Evolutionary conservation across 1,140 invertebrate genomes (phyloP).

Genomic region (Vanessa tameamea): DNA sequence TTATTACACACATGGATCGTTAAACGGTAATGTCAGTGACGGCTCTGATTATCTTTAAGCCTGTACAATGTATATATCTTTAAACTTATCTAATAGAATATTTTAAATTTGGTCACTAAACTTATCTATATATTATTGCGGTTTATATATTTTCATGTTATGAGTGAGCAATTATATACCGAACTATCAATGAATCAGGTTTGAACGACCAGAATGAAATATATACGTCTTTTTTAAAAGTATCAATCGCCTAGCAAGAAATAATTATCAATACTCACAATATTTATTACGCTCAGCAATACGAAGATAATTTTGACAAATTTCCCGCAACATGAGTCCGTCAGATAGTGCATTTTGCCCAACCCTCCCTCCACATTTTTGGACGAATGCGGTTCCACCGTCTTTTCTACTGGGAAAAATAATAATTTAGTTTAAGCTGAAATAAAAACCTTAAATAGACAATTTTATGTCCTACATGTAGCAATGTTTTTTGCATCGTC

Average conservation of each 20-base stretch:
- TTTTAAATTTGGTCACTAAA: too few species aligned
- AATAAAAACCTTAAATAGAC: neutral
- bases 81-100: too few species aligned
- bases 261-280: neutral
- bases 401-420: neutral
- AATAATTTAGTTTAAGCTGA: neutral
- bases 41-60: too few species aligned
- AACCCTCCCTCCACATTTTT: neutral
- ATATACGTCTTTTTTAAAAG: too few species aligned
- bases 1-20: too few species aligned
- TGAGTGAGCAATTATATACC: too few species aligned
- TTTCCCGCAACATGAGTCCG: neutral
- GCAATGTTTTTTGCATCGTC: too few species aligned
- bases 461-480: neutral
- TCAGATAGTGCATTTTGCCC: neutral
- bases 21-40: too few species aligned
- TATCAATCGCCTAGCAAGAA: neutral
- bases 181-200: neutral
- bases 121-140: too few species aligned
- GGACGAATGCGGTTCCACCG: neutral
- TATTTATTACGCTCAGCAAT: neutral
- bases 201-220: too few species aligned
- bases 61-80: too few species aligned
- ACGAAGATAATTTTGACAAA: neutral
- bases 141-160: too few species aligned